A percentile compares a stretch with the other conserved stretches of the same genome.
phyloP scores from a whole-genome alignment of 1,140 invertebrate species.

The Leptinotarsa texana region DNA sequence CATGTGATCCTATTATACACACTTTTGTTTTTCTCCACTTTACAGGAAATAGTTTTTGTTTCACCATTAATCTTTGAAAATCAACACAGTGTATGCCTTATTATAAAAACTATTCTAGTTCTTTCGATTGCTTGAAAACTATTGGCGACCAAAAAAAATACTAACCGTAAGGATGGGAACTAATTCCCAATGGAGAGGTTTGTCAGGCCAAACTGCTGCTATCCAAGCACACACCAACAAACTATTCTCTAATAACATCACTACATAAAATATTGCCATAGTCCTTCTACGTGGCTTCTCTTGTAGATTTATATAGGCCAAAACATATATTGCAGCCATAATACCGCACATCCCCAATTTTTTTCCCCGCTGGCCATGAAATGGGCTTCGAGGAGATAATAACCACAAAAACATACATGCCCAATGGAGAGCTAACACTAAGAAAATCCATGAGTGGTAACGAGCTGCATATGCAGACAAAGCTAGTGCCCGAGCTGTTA shows the following conservation, averaged over 20 bases:
- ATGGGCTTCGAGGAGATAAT: constrained; percentile 81
- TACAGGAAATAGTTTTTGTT: no score
- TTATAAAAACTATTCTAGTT: no score
- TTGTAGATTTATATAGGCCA: constrained; percentile 79
- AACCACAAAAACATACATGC: constrained; percentile 72
- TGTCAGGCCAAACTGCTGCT: constrained; percentile 57
- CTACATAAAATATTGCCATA: constrained; percentile 81
- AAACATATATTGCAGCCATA: constrained; percentile 77
- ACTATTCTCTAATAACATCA: constrained; percentile 88
- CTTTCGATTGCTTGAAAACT: neutral
- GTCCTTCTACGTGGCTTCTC: constrained; percentile 58
- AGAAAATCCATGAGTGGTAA: constrained; percentile 81
- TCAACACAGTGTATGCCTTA: no score
- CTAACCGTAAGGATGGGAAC: constrained; percentile 62
- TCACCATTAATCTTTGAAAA: no score
- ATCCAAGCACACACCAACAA: constrained; percentile 73
- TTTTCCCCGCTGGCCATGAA: constrained; percentile 75
- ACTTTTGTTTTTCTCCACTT: no score
- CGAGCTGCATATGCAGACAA: constrained; percentile 84
- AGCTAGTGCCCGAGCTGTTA: constrained; percentile 78
- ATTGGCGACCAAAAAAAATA: neutral
- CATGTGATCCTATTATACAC: no score
- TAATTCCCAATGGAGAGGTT: constrained; percentile 50
- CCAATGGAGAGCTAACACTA: constrained; percentile 76
- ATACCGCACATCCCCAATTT: constrained; percentile 69